A percentile compares a stretch with the other conserved stretches of the same genome.
Evolutionary conservation across 2,888 invertebrate genomes (phyloP).

Genomic region (Drosophila histrio): DNA sequence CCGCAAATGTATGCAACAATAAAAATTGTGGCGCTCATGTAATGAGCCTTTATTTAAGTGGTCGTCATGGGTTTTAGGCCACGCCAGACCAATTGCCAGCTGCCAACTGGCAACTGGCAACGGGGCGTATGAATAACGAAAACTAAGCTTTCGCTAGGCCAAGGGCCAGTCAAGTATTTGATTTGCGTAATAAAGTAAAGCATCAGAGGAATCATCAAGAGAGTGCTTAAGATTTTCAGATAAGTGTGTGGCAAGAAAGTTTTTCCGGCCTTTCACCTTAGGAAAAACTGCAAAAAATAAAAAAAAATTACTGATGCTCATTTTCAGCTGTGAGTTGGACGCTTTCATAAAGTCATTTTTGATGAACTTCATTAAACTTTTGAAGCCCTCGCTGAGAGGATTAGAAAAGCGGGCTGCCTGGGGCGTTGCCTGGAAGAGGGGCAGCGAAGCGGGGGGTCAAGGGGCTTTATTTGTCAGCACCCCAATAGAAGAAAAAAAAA

Average conservation of each 20-base stretch:
- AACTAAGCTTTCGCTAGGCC: slow-evolving; percentile 35
- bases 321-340: slow-evolving; percentile 17
- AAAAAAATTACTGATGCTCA: slow-evolving; percentile 6
- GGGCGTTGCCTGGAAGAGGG: background rate
- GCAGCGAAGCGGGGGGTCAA: slow-evolving; percentile 10
- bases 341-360: slow-evolving; percentile 25
- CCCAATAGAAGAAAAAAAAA: background rate
- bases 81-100: slow-evolving; percentile 22
- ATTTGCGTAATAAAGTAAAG: slow-evolving; percentile 46
- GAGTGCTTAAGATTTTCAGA: background rate
- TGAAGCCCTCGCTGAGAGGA: slow-evolving; percentile 32
- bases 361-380: slow-evolving; percentile 43
- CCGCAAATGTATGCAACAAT: slow-evolving; percentile 55
- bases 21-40: slow-evolving; percentile 44
- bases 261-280: slow-evolving; percentile 13
- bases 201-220: slow-evolving; percentile 2
- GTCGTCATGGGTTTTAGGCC: slow-evolving; percentile 23
- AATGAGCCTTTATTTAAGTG: slow-evolving; percentile 56
- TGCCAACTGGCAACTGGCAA: slow-evolving; percentile 21
- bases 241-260: background rate
- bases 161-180: slow-evolving; percentile 37
- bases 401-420: slow-evolving; percentile 7
- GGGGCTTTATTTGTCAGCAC: slow-evolving; percentile 68
- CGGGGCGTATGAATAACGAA: slow-evolving; percentile 64
- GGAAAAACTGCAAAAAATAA: background rate